Base-by-base conservation (phyloP, 2,888 invertebrate genomes). In the Zhengitettix transpicula region DNA sequence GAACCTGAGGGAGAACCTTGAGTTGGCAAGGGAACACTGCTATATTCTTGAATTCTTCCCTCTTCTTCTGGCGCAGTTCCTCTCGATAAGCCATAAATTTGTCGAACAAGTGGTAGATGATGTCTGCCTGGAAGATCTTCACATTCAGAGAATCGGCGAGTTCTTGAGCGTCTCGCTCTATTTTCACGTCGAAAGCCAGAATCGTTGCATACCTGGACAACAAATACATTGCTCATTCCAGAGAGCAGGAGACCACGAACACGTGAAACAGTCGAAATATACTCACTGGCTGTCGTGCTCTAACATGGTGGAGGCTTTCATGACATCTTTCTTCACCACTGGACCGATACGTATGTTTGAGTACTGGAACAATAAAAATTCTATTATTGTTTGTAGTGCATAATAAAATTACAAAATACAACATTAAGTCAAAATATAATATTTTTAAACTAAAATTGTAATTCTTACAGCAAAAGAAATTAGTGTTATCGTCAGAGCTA, bases 261-360 rank as follows among this genome's bases (percentile, higher is more conserved):
- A 14, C n/a, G 47, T 47, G n/a, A 47, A 47, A 47, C 9, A 10
- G 40, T 16, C 1, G 16, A 12, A 47, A 14, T n/a, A 52, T 70
- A 83, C 85, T 84, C 74, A 94, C 83, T 93, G 91, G 62, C 89
- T 84, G 71, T 98, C 97, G 74, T 97, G 96, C 72, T 99, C 98
- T 78, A 99, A 77, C 99, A 99, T 99, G 66, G 91, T 93, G n/a
- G 98, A 97, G 17, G 98, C 97, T 72, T 94, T 97, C 93, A 98
- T 98, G 53, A 99, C 96, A 76, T 99, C 99, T 72, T 92, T 91
- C 75, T 95, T 98, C 68, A 98, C 99, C 59, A 99, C 97, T 42
- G 99, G 99, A 14, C 99, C 99, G 76, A 99, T 99, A 69, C 97
- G 89, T 71, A 99, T 97, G 60, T 95, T 95, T 55, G 94, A 89